phyloP scores from a whole-genome alignment of 2,797 vertebrate genomes.

The Sebastes diaconus region DNA sequence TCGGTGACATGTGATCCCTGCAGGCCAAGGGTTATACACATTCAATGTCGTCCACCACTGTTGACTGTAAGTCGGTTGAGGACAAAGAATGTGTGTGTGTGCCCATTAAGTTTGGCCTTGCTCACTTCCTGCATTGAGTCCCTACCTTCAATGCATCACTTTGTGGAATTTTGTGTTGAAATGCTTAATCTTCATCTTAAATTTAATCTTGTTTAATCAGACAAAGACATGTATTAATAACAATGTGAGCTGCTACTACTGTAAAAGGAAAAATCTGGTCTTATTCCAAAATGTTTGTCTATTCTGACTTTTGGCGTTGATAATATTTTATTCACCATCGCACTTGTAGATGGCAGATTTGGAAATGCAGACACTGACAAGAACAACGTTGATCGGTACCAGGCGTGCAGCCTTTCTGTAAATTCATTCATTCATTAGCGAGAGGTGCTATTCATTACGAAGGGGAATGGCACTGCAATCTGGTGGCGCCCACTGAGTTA shows the following conservation, averaged over 20 bases:
- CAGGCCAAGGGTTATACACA: slow-evolving; percentile 57
- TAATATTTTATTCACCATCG: not conserved
- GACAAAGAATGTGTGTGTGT: slow-evolving; percentile 31
- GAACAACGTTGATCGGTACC: not conserved
- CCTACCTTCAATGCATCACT: not conserved
- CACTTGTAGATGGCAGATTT: not conserved
- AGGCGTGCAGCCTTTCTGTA: not conserved
- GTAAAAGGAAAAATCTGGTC: not conserved
- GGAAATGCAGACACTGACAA: not conserved
- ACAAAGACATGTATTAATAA: not conserved
- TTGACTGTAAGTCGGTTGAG: slow-evolving; percentile 33
- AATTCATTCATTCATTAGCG: not conserved
- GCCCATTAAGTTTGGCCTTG: not conserved
- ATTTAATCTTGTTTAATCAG: not conserved
- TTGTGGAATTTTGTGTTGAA: not conserved
- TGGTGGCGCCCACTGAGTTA: too few relatives aligned
- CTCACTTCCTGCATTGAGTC: slow-evolving; percentile 3
- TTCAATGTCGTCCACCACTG: slow-evolving; percentile 41
- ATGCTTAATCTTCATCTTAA: not conserved
- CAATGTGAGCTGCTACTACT: not conserved
- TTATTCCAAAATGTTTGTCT: not conserved
- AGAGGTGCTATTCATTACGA: not conserved
- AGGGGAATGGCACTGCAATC: not conserved
- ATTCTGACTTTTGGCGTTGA: not conserved
- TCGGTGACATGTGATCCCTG: slow-evolving; percentile 57